These are phyloP conservation scores for Phengaris arion DNA, from an alignment of 2,888 invertebrate genomes.

Conservation along the genomic window DNA sequence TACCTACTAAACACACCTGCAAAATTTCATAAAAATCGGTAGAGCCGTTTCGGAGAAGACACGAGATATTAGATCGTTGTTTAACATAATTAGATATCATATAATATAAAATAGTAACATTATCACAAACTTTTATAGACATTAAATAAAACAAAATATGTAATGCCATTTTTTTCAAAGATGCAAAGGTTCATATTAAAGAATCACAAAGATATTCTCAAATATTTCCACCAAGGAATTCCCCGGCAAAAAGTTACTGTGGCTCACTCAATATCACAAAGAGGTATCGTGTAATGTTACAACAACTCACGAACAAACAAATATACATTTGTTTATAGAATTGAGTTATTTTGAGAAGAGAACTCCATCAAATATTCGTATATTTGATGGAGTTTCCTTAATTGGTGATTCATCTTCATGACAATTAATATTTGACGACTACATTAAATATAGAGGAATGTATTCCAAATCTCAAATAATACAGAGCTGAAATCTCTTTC, in stretches of 20 bases:
- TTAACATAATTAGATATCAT: too few relatives aligned
- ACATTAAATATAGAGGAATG: neutral
- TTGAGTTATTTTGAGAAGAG: neutral
- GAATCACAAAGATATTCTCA: neutral
- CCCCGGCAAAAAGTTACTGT: neutral
- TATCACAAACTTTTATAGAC: too few relatives aligned
- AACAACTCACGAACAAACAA: neutral
- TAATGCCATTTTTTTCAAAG: too few relatives aligned
- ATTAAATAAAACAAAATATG: too few relatives aligned
- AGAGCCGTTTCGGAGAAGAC: too few relatives aligned
- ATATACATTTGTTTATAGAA: neutral
- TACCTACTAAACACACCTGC: too few relatives aligned
- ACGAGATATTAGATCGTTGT: too few relatives aligned
- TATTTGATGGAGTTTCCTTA: neutral
- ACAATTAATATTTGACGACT: slow-evolving; percentile 6
- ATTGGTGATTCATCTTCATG: neutral
- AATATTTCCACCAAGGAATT: neutral
- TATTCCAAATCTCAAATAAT: neutral
- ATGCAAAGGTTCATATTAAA: neutral
- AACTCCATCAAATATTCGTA: too few relatives aligned
- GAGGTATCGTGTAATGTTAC: neutral
- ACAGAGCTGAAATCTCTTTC: neutral
- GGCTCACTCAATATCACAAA: neutral
- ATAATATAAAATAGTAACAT: too few relatives aligned
- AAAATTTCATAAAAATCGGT: too few relatives aligned